These are phyloP conservation scores for Sogatella furcifera DNA, from an alignment of 1,140 invertebrate species.

Conservation along the genomic window DNA sequence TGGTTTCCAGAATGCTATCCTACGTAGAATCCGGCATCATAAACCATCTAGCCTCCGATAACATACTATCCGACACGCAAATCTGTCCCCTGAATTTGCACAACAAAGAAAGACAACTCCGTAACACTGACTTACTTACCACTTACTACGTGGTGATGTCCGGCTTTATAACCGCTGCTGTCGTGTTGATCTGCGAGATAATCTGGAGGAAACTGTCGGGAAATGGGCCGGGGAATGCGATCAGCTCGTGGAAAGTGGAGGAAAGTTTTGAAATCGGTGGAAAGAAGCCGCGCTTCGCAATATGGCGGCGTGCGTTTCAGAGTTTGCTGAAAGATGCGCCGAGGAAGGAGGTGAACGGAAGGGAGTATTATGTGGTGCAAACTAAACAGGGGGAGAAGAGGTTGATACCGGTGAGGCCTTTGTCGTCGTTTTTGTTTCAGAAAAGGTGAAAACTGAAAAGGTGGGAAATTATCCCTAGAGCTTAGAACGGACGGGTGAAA, in stretches of 20 bases:
- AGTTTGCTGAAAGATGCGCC: slow-evolving; percentile 24
- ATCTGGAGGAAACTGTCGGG: slow-evolving; percentile 19
- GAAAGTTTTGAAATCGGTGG: neutral
- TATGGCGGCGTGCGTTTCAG: slow-evolving; percentile 3
- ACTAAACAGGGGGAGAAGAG: slow-evolving; percentile 43
- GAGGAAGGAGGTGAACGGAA: slow-evolving; percentile 53
- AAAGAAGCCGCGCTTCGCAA: neutral
- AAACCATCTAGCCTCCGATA: slow-evolving; percentile 41
- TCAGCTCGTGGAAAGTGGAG: neutral
- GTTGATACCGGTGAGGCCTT: slow-evolving; percentile 54
- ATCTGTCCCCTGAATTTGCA: slow-evolving; percentile 69
- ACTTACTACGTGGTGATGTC: slow-evolving; percentile 57
- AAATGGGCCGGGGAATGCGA: neutral
- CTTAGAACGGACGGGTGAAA: too few species aligned
- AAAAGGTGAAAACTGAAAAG: slow-evolving; percentile 4
- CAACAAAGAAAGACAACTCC: slow-evolving; percentile 62
- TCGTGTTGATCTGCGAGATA: slow-evolving; percentile 53
- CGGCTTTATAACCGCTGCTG: slow-evolving; percentile 43
- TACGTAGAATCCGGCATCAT: slow-evolving; percentile 63
- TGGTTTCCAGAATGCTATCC: slow-evolving; percentile 41
- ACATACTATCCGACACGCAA: slow-evolving; percentile 52
- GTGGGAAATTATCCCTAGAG: too few species aligned
- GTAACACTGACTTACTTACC: slow-evolving; percentile 52
- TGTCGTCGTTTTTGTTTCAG: slow-evolving; percentile 60
- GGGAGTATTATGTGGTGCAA: slow-evolving; percentile 56